Conservation (phyloP, 2,797 vertebrate species). For the Melopsittacus undulatus region DNA sequence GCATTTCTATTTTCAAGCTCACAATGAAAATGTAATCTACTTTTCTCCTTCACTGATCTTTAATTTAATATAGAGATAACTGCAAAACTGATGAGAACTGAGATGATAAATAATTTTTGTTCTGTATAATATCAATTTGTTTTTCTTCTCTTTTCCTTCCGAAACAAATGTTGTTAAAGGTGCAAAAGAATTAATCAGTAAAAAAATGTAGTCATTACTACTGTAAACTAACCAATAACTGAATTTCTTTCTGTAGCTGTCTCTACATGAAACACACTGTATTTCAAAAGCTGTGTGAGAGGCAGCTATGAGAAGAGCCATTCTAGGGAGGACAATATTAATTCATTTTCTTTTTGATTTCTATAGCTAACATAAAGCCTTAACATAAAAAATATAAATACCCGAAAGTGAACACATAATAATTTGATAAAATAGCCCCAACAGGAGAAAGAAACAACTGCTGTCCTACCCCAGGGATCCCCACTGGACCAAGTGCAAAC, state of each 20-base stretch:
- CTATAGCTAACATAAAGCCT: background rate
- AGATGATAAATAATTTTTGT: background rate
- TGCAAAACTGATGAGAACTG: background rate
- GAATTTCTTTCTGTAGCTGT: background rate
- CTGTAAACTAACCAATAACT: background rate
- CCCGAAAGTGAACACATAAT: background rate
- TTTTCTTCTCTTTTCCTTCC: background rate
- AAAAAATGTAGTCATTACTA: background rate
- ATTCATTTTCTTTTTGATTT: background rate
- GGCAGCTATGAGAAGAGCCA: background rate
- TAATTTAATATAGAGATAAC: slow-evolving; percentile 37
- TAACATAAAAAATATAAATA: background rate
- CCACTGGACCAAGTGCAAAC: background rate
- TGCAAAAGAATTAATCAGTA: background rate
- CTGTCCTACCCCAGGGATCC: background rate
- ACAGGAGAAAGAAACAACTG: background rate
- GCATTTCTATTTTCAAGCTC: background rate
- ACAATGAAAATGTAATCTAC: slow-evolving; percentile 15
- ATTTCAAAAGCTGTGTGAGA: background rate
- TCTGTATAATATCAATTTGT: background rate
- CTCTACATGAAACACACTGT: background rate
- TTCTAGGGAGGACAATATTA: background rate
- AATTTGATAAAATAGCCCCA: background rate
- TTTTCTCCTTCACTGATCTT: slow-evolving; percentile 34
- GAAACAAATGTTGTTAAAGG: background rate